Base-by-base conservation (phyloP, 2,113 vertebrate genomes). In the Tyrannus savana region DNA sequence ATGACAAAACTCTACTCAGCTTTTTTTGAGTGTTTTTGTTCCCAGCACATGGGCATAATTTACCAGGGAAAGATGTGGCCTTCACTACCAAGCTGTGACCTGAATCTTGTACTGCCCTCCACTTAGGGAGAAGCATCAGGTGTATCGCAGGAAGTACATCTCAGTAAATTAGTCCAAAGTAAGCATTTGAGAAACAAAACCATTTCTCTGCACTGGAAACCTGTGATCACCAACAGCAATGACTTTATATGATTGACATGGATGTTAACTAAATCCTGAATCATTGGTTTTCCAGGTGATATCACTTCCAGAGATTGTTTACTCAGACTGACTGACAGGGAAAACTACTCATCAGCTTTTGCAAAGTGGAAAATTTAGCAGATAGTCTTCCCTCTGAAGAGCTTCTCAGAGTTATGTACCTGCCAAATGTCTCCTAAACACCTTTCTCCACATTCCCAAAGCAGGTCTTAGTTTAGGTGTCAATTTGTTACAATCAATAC, bases 11-110 rank as follows among this genome's bases (percentile, higher is more conserved):
- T 63, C 33, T 24, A 28, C 55, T 71, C 55, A 46, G 58, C 27
- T 42, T 83, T 71, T 31, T n/a, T n/a, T 1, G 4, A 52, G 25
- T 27, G 11, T 77, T 83, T 75, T 3, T 0, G 28, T 49, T 95
- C 66, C 80, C 0, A 0, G 52, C 31, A 35, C 16, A 15, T 18
- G 63, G 46, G 8, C 0, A 0, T 37, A n/a, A 63, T 41, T 18
- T 23, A 19, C 23, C 4, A 1, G 19, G 44, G 47, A 77, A 92
- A 75, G 52, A 39, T 3, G 1, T 9, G 67, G 44, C 64, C 35
- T 68, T 82, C 0, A 0, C 1, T 60, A 64, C 59, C 25, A 39
- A 77, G 23, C 50, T 82, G 28, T 0, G 2, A 60, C 23, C 39
- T 33, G 46, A 81, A 84, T 41, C 17, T 49, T 55, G 18, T 28